phyloP scores from a whole-genome alignment of 2,113 vertebrate species.

The Speoplatyrhinus poulsoni region DNA sequence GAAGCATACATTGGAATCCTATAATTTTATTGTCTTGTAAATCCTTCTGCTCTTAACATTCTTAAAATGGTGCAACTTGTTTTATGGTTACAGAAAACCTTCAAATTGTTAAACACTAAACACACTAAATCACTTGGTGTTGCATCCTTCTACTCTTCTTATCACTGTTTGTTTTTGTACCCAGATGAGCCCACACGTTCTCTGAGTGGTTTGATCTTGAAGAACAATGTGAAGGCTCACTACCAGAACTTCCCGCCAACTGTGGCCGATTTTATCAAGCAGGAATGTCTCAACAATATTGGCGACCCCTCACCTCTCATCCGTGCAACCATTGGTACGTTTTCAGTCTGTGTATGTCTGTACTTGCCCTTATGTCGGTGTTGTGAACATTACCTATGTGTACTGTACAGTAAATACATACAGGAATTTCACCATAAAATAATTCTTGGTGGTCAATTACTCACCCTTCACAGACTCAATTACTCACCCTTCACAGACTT shows the following conservation, averaged over 20 bases:
- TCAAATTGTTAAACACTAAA: neutral
- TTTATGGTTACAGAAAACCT: no score
- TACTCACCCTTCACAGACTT: no score
- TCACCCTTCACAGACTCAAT: no score
- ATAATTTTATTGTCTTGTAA: no score
- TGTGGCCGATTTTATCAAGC: constrained; percentile 93
- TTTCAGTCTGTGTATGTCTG: neutral
- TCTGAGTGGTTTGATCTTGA: constrained; percentile 91
- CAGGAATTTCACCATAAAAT: no score
- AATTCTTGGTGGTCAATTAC: no score
- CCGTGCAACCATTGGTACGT: constrained; percentile 88
- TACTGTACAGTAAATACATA: no score
- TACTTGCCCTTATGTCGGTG: neutral
- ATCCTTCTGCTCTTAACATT: no score
- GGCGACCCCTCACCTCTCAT: constrained; percentile 91
- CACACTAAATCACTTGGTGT: neutral
- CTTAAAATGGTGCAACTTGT: no score
- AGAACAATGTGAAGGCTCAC: constrained; percentile 96
- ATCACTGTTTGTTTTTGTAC: neutral
- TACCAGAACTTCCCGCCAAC: constrained; percentile 90
- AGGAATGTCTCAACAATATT: constrained; percentile 93
- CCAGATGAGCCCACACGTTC: constrained; percentile 92
- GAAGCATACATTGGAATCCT: no score
- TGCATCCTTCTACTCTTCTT: neutral
- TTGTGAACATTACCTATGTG: neutral